Conservation (phyloP, 2,113 vertebrate species). For the Anhinga anhinga region DNA sequence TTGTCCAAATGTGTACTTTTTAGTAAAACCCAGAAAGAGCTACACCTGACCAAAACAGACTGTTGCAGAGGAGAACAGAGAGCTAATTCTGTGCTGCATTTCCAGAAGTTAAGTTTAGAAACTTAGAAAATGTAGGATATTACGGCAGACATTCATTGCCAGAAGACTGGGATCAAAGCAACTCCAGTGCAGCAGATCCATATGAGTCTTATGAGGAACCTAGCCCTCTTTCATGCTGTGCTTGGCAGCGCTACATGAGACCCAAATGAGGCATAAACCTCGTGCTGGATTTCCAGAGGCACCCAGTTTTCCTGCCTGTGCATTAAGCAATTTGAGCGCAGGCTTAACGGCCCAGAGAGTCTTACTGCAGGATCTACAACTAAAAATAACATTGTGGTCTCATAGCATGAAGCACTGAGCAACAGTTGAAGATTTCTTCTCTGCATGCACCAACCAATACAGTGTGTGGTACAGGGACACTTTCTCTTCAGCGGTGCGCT, state of each 20-base stretch:
- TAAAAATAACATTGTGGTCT: not conserved
- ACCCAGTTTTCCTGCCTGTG: not conserved
- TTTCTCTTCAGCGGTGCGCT: not conserved
- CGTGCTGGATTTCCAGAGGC: not conserved
- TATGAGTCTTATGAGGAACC: not conserved
- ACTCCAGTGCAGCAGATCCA: fast-evolving
- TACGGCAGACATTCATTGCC: not conserved
- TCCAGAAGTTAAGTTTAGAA: not conserved
- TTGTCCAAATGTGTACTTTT: not conserved
- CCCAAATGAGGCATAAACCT: not conserved
- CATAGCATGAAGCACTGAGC: not conserved
- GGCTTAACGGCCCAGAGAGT: not conserved
- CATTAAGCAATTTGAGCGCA: not conserved
- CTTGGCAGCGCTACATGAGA: not conserved
- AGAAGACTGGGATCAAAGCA: not conserved
- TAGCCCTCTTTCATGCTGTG: not conserved
- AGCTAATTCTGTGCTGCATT: not conserved
- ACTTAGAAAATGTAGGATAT: not conserved
- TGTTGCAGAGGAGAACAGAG: not conserved
- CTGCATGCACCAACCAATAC: not conserved
- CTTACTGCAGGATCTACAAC: not conserved
- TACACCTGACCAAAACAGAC: not conserved
- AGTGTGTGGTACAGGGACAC: not conserved
- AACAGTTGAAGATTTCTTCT: not conserved
- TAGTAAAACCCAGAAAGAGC: not conserved